Percentiles rank a stretch among this genome's conserved stretches.
These are phyloP conservation scores for Saxicola maurus DNA, from an alignment of 2,797 vertebrate species.

Conservation along the genomic window DNA sequence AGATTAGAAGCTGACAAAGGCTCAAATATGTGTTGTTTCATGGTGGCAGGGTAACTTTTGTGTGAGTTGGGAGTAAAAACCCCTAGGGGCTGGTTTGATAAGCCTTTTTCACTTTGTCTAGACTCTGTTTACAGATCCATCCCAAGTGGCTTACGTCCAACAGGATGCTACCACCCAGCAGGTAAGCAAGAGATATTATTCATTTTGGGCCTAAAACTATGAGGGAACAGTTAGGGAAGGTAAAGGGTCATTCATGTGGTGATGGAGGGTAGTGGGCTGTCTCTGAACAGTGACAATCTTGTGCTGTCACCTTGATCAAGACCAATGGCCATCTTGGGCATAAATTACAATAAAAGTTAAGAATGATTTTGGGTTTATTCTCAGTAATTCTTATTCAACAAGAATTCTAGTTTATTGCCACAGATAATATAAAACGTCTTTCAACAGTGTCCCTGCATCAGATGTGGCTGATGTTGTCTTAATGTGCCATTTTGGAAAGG, in stretches of 20 bases:
- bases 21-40: not conserved
- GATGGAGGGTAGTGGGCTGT: not conserved
- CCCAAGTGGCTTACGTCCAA: slow-evolving; percentile 95
- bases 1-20: not conserved
- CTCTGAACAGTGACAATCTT: not conserved
- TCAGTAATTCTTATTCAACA: not conserved
- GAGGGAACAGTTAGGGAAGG: not conserved
- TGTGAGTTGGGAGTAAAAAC: not conserved
- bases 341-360: not conserved
- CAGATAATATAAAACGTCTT: not conserved
- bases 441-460: not conserved
- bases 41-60: not conserved
- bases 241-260: not conserved
- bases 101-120: slow-evolving; percentile 63
- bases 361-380: not conserved
- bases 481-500: not conserved
- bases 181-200: slow-evolving; percentile 68
- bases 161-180: slow-evolving; percentile 94
- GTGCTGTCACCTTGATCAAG: not conserved
- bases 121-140: slow-evolving; percentile 93
- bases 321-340: not conserved
- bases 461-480: not conserved
- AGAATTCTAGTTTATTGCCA: not conserved
- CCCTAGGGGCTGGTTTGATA: slow-evolving; percentile 31
- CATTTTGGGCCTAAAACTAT: not conserved